These are phyloP conservation scores for Motacilla tschutschensis DNA, from an alignment of 2,113 vertebrate genomes.

Conservation along the genomic window DNA sequence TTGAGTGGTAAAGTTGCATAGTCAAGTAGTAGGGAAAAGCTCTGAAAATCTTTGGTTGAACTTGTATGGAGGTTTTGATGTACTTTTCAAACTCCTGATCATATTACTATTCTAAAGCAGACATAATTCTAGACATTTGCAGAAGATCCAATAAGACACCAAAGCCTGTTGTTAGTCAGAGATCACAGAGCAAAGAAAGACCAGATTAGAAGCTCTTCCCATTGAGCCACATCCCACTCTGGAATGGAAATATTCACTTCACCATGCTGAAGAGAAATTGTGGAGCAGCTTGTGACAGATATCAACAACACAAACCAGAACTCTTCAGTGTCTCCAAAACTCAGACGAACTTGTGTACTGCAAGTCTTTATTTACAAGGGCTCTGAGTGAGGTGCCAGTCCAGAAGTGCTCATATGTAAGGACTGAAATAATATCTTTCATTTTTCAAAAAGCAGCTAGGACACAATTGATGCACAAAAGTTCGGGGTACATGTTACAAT, in stretches of 20 bases:
- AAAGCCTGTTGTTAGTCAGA: not conserved
- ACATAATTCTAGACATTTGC: not conserved
- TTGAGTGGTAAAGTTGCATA: not conserved
- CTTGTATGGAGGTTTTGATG: not conserved
- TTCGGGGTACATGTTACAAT: not conserved
- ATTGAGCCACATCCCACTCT: not conserved
- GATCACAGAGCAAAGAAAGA: not conserved
- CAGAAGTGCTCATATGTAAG: not conserved
- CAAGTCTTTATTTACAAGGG: constrained; percentile 8
- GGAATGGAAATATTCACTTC: not conserved
- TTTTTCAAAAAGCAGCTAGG: not conserved
- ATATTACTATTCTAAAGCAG: not conserved
- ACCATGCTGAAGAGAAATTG: not conserved
- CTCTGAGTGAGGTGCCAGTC: not conserved
- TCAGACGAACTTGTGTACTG: not conserved
- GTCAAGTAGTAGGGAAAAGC: not conserved
- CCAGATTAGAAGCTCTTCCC: not conserved
- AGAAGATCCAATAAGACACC: not conserved
- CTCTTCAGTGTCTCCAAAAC: not conserved
- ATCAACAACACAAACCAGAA: constrained; percentile 22
- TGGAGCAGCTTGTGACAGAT: not conserved
- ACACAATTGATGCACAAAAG: not conserved
- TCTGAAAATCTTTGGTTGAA: not conserved
- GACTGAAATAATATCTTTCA: not conserved
- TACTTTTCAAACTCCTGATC: not conserved